Evolutionary conservation across 2,113 vertebrate genomes (phyloP).

Genomic region (Epinephelus lanceolatus): DNA sequence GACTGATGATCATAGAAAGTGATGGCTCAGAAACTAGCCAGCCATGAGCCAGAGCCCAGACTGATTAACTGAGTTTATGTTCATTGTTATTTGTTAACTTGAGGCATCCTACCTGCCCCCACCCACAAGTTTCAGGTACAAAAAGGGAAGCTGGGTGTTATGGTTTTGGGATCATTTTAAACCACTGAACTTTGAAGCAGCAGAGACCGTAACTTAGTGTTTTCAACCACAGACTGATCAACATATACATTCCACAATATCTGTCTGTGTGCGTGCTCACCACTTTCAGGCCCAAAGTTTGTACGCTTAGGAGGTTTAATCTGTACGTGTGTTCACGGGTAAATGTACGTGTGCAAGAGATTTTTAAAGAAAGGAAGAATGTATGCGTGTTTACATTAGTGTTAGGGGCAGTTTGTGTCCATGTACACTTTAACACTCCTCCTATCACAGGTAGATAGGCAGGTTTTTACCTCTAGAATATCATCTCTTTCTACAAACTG

Average conservation of each 20-base stretch:
- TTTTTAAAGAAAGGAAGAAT: slow-evolving; percentile 66
- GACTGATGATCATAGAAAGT: slow-evolving; percentile 16
- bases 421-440: slow-evolving; percentile 61
- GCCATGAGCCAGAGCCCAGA: neutral
- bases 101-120: slow-evolving; percentile 26
- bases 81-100: slow-evolving; percentile 38
- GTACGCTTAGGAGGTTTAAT: slow-evolving; percentile 52
- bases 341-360: slow-evolving; percentile 49
- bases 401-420: slow-evolving; percentile 60
- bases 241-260: slow-evolving; percentile 78
- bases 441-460: slow-evolving; percentile 59
- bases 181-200: slow-evolving; percentile 66
- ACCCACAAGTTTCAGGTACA: slow-evolving; percentile 63
- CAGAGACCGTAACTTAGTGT: slow-evolving; percentile 79
- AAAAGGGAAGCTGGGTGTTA: slow-evolving; percentile 46
- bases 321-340: slow-evolving; percentile 40
- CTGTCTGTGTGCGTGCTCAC: slow-evolving; percentile 51
- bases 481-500: slow-evolving; percentile 65
- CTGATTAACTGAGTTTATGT: slow-evolving; percentile 13
- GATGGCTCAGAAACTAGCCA: neutral
- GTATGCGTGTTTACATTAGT: slow-evolving; percentile 66
- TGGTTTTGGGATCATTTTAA: slow-evolving; percentile 80
- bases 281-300: slow-evolving; percentile 58
- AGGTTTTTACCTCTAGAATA: slow-evolving; percentile 71
- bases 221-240: slow-evolving; percentile 59